These are phyloP conservation scores for Xanthorhoe designata DNA, from an alignment of 2,888 invertebrate genomes.

Conservation along the genomic window DNA sequence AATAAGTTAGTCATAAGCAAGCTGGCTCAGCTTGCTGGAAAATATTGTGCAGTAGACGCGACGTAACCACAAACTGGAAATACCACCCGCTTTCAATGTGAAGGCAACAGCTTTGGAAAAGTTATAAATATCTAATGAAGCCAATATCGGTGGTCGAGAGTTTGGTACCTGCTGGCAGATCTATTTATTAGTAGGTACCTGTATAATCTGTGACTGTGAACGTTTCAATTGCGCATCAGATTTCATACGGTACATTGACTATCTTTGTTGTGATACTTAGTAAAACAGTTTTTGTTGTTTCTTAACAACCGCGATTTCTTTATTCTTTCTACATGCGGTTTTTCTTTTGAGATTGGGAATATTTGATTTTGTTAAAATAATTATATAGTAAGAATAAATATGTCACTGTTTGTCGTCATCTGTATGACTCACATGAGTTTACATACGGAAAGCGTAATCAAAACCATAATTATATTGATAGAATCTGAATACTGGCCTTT, in stretches of 20 bases:
- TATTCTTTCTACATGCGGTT: too few species aligned
- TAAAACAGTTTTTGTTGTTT: background rate
- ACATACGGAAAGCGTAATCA: too few species aligned
- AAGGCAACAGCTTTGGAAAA: background rate
- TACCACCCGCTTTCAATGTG: background rate
- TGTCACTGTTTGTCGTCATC: too few species aligned
- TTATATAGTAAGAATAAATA: too few species aligned
- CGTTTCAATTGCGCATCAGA: background rate
- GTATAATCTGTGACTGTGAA: background rate
- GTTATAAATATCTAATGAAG: conserved; percentile 1
- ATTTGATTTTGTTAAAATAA: too few species aligned
- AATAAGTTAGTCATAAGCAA: background rate
- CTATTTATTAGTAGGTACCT: too few species aligned
- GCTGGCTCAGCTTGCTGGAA: background rate
- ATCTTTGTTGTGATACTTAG: too few species aligned
- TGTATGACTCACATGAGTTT: too few species aligned
- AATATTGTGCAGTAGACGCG: background rate
- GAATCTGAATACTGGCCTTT: too few species aligned
- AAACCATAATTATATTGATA: too few species aligned
- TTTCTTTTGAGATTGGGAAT: too few species aligned
- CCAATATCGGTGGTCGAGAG: conserved; percentile 1
- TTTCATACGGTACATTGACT: background rate
- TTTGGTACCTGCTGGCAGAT: background rate
- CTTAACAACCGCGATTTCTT: too few species aligned
- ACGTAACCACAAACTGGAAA: background rate